These are phyloP conservation scores for Nemurella pictetii DNA, from an alignment of 2,888 invertebrate species.

Conservation along the genomic window DNA sequence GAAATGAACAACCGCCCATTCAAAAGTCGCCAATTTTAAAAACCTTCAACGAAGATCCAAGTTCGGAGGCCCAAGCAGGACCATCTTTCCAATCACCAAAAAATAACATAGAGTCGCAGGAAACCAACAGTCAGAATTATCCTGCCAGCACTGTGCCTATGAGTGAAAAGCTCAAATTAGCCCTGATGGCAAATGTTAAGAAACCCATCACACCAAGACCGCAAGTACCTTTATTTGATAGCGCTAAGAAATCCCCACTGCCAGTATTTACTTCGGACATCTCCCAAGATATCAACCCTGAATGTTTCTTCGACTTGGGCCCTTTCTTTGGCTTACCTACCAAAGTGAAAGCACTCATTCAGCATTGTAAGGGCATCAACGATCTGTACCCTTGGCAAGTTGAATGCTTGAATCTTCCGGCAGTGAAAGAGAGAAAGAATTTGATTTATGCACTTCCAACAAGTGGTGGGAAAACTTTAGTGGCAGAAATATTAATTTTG, in stretches of 20 bases:
- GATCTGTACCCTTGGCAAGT: constrained; percentile 93
- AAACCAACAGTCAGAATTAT: neutral
- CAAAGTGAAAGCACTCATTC: constrained; percentile 69
- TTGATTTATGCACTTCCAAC: constrained; percentile 93
- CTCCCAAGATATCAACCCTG: neutral
- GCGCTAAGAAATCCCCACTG: neutral
- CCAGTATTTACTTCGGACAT: neutral
- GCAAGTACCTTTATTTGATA: neutral
- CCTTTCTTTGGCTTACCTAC: constrained; percentile 80
- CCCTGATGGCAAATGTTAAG: constrained; percentile 38
- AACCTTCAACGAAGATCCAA: neutral
- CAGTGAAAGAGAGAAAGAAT: constrained; percentile 72
- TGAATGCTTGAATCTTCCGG: constrained; percentile 81
- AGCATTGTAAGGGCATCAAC: constrained; percentile 75
- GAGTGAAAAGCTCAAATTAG: constrained; percentile 39
- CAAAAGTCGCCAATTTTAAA: neutral
- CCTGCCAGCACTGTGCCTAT: constrained; percentile 31
- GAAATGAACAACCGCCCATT: neutral
- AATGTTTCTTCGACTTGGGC: constrained; percentile 48
- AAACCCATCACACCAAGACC: constrained; percentile 31
- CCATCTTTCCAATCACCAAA: neutral
- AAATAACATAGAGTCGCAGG: neutral
- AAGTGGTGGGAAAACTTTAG: constrained; percentile 95
- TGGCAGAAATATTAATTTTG: constrained; percentile 93
- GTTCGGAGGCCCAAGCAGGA: neutral